Percentiles rank a stretch among this genome's conserved stretches.
phyloP scores from a whole-genome alignment of 1,140 invertebrate genomes.

The Thaumetopoea pityocampa region DNA sequence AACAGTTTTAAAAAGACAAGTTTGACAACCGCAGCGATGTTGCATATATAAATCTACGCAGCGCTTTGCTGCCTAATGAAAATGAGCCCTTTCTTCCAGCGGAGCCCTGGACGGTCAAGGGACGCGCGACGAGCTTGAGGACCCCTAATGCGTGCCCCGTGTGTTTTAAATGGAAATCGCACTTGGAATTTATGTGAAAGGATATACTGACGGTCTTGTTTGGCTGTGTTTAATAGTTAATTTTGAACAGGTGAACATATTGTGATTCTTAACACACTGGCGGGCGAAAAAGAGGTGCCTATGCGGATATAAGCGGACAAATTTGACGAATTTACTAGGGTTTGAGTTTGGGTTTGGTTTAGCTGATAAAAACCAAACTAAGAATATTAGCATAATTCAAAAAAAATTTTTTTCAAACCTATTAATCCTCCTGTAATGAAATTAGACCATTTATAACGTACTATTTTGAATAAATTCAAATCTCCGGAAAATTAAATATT shows the following conservation, averaged over 20 bases:
- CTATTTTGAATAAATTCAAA: no score
- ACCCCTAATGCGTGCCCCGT: slow-evolving; percentile 44
- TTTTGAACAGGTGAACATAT: slow-evolving; percentile 27
- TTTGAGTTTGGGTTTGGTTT: no score
- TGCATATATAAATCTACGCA: slow-evolving; percentile 52
- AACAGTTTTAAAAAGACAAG: slow-evolving; percentile 14
- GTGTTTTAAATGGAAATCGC: slow-evolving; percentile 63
- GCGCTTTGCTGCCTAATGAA: slow-evolving; percentile 66
- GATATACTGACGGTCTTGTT: slow-evolving; percentile 40
- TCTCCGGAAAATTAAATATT: no score
- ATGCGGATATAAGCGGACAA: no score
- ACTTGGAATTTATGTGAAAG: slow-evolving; percentile 69
- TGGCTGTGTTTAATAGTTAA: slow-evolving; percentile 40
- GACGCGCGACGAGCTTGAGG: slow-evolving; percentile 48
- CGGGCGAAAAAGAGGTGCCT: no score
- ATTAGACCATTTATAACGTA: no score
- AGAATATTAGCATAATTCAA: no score
- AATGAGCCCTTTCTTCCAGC: slow-evolving; percentile 66
- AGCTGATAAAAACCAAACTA: no score
- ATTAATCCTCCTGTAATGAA: no score
- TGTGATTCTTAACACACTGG: slow-evolving; percentile 7
- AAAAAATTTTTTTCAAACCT: no score
- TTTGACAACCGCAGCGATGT: slow-evolving; percentile 40
- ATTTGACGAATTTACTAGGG: no score
- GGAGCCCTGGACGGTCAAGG: slow-evolving; percentile 43